A percentile compares a stretch with the other conserved stretches of the same genome.
Evolutionary conservation across 2,113 vertebrate species (phyloP).

Genomic region (Callaeas wilsoni): DNA sequence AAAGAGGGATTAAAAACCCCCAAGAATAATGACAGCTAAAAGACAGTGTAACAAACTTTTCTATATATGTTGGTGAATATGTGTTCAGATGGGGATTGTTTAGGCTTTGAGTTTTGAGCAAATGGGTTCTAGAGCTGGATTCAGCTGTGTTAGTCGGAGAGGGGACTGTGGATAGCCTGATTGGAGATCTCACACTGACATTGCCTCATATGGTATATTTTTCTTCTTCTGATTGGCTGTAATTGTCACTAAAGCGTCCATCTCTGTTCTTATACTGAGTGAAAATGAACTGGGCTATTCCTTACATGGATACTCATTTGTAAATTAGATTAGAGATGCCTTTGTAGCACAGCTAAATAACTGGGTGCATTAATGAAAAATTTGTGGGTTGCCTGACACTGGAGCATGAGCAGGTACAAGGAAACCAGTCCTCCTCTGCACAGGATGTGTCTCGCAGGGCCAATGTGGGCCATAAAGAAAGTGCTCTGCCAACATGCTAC

Average conservation of each 20-base stretch:
- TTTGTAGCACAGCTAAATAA: not conserved
- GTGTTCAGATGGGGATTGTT: not conserved
- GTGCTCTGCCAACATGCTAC: not conserved
- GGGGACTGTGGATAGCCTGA: not conserved
- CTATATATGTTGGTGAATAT: accelerated
- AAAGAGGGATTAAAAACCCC: not conserved
- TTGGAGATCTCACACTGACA: not conserved
- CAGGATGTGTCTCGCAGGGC: not conserved
- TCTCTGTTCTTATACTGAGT: not conserved
- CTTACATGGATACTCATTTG: not conserved
- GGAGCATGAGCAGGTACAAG: not conserved
- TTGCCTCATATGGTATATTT: not conserved
- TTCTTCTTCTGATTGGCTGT: not conserved
- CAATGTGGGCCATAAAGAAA: not conserved
- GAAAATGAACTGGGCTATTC: not conserved
- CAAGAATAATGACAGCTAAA: not conserved
- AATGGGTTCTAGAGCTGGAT: not conserved
- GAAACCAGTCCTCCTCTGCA: not conserved
- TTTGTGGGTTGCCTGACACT: not conserved
- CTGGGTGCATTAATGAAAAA: not conserved
- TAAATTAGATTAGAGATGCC: not conserved
- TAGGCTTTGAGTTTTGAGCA: not conserved
- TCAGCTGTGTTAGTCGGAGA: not conserved
- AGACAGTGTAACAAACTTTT: not conserved
- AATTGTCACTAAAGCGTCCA: not conserved